A percentile compares a stretch with the other conserved stretches of the same genome.
phyloP scores from a whole-genome alignment of 2,113 vertebrate genomes.

The Arvicanthis niloticus region DNA sequence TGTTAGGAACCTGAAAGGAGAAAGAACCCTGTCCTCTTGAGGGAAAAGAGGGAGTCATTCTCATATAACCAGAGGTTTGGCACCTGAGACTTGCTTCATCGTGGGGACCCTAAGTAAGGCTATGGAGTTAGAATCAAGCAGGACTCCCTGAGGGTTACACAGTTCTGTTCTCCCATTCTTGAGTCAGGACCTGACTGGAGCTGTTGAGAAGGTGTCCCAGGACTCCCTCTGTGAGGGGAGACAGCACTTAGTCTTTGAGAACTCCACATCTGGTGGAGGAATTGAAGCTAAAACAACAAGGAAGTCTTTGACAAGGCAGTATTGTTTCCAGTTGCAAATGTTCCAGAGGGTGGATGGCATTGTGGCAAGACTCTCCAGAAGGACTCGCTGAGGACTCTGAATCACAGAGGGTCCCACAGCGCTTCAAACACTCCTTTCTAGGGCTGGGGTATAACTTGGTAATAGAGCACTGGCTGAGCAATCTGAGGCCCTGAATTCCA shows the following conservation, averaged over 20 bases:
- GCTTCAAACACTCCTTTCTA: constrained; percentile 1
- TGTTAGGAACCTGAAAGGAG: not conserved
- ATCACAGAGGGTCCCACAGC: not conserved
- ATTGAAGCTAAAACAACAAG: not conserved
- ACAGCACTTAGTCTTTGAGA: not conserved
- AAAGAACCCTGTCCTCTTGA: not conserved
- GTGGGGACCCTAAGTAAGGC: not conserved
- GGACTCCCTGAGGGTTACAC: not conserved
- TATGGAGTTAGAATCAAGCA: not conserved
- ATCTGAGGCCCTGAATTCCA: not conserved
- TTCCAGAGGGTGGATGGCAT: too few species aligned
- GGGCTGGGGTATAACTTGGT: not conserved
- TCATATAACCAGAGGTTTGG: not conserved
- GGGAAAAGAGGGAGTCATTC: not conserved
- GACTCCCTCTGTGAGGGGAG: not conserved
- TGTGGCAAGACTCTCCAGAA: not conserved
- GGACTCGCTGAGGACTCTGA: not conserved
- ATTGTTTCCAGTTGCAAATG: not conserved
- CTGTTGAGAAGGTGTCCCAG: not conserved
- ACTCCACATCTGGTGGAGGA: not conserved
- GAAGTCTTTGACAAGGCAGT: constrained; percentile 25
- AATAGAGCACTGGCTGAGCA: not conserved
- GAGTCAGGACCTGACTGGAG: not conserved
- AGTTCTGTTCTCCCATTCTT: not conserved
- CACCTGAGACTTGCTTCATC: not conserved